Conservation (phyloP, 2,797 vertebrate species). For the Ctenopoma multispine region DNA sequence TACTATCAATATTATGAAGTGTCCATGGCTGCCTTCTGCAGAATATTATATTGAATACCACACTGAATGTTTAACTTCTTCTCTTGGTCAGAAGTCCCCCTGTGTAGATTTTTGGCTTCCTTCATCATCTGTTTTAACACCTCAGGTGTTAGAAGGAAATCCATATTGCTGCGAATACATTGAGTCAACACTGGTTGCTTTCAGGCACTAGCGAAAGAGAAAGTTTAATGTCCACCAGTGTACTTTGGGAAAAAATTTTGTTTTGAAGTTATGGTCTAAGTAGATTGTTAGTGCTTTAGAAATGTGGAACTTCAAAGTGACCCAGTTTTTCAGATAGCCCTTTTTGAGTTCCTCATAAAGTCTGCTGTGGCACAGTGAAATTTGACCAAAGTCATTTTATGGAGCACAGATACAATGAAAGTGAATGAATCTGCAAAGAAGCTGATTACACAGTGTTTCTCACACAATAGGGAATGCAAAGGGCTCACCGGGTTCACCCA, state of each 20-base stretch:
- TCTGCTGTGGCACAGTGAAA: conserved; percentile 57
- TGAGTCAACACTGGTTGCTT: conserved; percentile 25
- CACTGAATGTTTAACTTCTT: conserved; percentile 14
- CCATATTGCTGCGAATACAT: conserved; percentile 16
- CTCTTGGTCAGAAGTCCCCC: not conserved
- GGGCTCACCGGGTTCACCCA: conserved; percentile 9
- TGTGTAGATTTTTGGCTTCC: conserved; percentile 15
- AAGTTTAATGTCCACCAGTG: conserved; percentile 43
- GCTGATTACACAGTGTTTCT: conserved; percentile 52
- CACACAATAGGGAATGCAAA: conserved; percentile 38
- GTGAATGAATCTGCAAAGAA: conserved; percentile 50
- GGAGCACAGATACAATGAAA: conserved; percentile 53
- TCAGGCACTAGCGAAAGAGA: conserved; percentile 26
- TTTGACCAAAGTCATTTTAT: conserved; percentile 61
- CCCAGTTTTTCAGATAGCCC: conserved; percentile 68
- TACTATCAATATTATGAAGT: conserved; percentile 13
- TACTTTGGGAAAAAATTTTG: conserved; percentile 28
- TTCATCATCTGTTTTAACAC: conserved; percentile 21
- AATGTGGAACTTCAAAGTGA: conserved; percentile 76
- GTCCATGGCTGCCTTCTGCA: conserved; percentile 27
- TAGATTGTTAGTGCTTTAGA: conserved; percentile 73
- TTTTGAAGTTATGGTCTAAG: conserved; percentile 69
- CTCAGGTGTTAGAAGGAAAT: conserved; percentile 32
- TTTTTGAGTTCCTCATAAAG: conserved; percentile 66
- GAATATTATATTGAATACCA: conserved; percentile 31